Base-by-base conservation (phyloP, 2,797 vertebrate genomes). In the Sebastes steindachneri region DNA sequence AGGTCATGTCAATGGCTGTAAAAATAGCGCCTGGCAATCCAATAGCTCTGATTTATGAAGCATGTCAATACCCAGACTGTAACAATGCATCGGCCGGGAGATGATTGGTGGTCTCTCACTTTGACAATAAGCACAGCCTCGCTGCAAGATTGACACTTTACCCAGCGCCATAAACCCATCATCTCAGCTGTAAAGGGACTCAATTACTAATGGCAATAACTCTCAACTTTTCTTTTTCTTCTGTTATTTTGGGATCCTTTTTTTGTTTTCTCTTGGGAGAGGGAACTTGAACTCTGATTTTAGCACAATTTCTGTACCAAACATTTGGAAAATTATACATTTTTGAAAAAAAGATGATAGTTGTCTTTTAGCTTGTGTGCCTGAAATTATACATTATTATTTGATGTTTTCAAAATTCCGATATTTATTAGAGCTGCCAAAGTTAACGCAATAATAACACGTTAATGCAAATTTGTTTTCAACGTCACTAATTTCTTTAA, bases 41-140 rank as follows among this genome's bases (percentile, higher is more conserved):
- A 93, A 90, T 93, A 87, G 78, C 79, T 89, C 87, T 95, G 95
- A 95, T 95, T 95, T 92, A 93, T 95, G 92, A 94, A 93, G 89
- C 86, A 86, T 91, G 94, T 95, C 95, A 86, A 94, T 95, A 93
- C 86, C 64, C 75, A 84, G 86, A 90, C 86, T 89, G 87, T 89
- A 93, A 93, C 91, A 90, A 88, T 82, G 84, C 85, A 86, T 70
- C 26, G 80, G 80, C 84, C 48, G 48, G 76, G 77, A 79, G 84
- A 86, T 86, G 90, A 92, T 91, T 91, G 91, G 85, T 91, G 81
- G 67, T 76, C 86, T 81, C 80, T 84, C 76, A 62, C 71, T 11
- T 80, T 73, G 77, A 90, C 82, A 91, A 87, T 88, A 89, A 92
- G 87, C 77, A 86, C 79, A 87, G 84, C 70, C 84, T 80, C 66